Conservation (phyloP, 2,797 vertebrate species). For the Centroberyx gerrardi region DNA sequence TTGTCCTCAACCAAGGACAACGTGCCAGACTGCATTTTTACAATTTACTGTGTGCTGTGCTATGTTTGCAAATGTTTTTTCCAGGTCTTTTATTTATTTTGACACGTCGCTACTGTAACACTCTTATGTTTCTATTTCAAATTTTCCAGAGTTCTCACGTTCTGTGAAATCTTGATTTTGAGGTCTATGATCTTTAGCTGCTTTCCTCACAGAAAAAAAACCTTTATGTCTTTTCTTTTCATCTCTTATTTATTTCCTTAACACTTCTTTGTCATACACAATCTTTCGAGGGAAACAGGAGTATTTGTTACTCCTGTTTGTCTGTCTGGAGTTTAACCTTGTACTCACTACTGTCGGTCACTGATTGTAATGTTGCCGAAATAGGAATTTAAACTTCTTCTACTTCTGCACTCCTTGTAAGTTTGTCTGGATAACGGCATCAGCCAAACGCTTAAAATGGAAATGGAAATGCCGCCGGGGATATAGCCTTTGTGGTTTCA, state of each 20-base stretch:
- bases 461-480: conserved; percentile 13
- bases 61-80: conserved; percentile 5
- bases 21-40: conserved; percentile 11
- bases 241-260: too few species aligned
- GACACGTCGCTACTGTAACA: neutral
- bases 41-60: neutral
- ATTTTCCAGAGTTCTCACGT: neutral
- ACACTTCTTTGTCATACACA: too few species aligned
- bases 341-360: neutral
- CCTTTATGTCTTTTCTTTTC: too few species aligned
- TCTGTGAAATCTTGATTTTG: neutral
- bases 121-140: neutral
- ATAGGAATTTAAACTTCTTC: neutral
- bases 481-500: conserved; percentile 27
- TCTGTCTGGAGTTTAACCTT: neutral
- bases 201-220: neutral
- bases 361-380: neutral
- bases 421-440: conserved; percentile 3
- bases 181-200: neutral
- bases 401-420: neutral
- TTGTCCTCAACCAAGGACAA: conserved; percentile 57
- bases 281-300: too few species aligned
- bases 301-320: neutral
- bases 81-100: neutral
- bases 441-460: neutral